A percentile compares a stretch with the other conserved stretches of the same genome.
Evolutionary conservation across 2,888 invertebrate genomes (phyloP).

Genomic region (Agriopis marginaria): DNA sequence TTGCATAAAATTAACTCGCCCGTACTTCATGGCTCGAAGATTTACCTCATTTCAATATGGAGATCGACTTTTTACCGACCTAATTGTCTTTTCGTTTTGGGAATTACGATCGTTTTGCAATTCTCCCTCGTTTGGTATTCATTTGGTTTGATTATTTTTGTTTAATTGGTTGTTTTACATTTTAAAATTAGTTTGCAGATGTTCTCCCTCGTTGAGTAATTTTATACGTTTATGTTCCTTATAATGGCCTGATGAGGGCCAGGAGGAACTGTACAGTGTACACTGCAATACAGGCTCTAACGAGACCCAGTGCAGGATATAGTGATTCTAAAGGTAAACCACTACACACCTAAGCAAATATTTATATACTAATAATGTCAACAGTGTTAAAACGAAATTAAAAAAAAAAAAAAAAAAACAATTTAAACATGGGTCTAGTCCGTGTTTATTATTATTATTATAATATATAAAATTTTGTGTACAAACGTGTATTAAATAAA

Average conservation of each 20-base stretch:
- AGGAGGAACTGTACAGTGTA: too few species aligned
- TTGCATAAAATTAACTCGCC: constrained; percentile 45
- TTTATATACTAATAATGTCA: too few species aligned
- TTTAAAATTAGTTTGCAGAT: not conserved
- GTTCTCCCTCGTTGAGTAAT: not conserved
- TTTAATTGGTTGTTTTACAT: constrained; percentile 18
- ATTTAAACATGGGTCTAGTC: too few species aligned
- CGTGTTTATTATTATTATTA: too few species aligned
- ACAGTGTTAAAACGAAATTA: too few species aligned
- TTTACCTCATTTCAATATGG: constrained; percentile 47
- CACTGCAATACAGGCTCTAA: too few species aligned
- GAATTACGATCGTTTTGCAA: constrained; percentile 34
- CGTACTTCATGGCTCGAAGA: constrained; percentile 35
- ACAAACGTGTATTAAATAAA: too few species aligned
- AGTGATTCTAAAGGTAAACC: too few species aligned
- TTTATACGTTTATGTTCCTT: not conserved
- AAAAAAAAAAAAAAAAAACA: too few species aligned
- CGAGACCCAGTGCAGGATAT: too few species aligned
- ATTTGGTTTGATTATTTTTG: constrained; percentile 27
- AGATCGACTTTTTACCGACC: constrained; percentile 42
- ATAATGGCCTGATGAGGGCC: not conserved
- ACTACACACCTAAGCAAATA: too few species aligned
- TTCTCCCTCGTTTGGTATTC: constrained; percentile 30
- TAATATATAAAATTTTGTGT: too few species aligned
- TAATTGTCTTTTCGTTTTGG: constrained; percentile 40